phyloP scores from a whole-genome alignment of 2,113 vertebrate genomes.

The Indicator indicator region DNA sequence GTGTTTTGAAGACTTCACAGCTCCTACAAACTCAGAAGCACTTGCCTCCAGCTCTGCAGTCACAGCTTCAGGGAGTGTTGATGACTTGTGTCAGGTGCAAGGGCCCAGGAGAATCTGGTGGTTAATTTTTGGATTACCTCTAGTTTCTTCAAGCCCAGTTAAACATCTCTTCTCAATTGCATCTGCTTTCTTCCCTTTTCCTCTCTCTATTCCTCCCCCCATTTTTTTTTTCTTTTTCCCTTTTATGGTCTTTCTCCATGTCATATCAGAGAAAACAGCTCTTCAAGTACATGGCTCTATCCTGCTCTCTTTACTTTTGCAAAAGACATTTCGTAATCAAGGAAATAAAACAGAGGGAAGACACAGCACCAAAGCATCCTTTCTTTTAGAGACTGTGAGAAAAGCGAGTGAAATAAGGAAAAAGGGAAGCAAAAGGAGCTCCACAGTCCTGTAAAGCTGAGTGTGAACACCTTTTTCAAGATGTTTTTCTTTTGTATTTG shows the following conservation, averaged over 20 bases:
- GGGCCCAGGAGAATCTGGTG: neutral
- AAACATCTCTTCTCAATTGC: neutral
- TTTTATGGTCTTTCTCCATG: neutral
- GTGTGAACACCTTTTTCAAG: neutral
- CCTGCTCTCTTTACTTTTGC: neutral
- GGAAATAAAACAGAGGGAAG: neutral
- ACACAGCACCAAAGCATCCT: neutral
- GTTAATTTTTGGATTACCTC: neutral
- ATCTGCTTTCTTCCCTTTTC: neutral
- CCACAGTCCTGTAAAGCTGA: neutral
- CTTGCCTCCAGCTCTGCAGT: neutral
- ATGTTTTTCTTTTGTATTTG: neutral
- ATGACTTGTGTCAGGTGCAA: neutral
- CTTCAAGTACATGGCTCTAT: neutral
- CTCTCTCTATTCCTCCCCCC: fast-evolving
- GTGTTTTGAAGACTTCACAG: neutral
- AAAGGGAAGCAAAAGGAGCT: neutral
- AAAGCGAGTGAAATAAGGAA: neutral
- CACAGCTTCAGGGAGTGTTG: neutral
- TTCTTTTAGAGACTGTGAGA: neutral
- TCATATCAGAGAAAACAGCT: neutral
- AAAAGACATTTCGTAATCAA: neutral
- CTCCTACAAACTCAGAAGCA: neutral
- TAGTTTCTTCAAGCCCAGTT: neutral
- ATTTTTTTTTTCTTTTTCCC: neutral